Evolutionary conservation across 2,113 vertebrate species (phyloP).

Genomic region (Brachyhypopomus occidentalis): DNA sequence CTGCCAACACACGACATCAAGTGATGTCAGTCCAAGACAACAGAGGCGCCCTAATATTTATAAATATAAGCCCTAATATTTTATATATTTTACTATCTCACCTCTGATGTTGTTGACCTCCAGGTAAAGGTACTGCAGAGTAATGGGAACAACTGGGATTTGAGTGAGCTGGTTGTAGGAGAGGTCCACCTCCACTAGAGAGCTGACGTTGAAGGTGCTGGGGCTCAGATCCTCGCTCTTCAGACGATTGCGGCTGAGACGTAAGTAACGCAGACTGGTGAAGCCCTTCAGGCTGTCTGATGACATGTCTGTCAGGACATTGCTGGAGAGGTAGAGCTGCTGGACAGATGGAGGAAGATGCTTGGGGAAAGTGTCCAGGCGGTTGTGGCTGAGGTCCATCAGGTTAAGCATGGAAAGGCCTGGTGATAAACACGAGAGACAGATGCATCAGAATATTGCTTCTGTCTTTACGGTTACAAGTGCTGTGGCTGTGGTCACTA

Average conservation of each 20-base stretch:
- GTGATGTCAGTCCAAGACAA: neutral
- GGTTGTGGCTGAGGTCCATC: slow-evolving; percentile 73
- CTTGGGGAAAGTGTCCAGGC: slow-evolving; percentile 64
- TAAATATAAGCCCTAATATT: neutral
- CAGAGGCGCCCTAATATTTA: neutral
- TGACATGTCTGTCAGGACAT: slow-evolving; percentile 63
- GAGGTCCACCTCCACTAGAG: slow-evolving; percentile 76
- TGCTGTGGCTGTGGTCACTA: neutral
- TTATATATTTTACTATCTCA: slow-evolving; percentile 48
- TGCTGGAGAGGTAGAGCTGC: slow-evolving; percentile 77
- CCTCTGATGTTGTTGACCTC: slow-evolving; percentile 76
- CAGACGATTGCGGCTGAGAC: slow-evolving; percentile 69
- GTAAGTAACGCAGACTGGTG: slow-evolving; percentile 66
- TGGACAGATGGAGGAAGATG: slow-evolving; percentile 70
- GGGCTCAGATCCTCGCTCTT: slow-evolving; percentile 52
- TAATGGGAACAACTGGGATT: slow-evolving; percentile 69
- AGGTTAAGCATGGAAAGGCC: slow-evolving; percentile 58
- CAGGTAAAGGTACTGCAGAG: slow-evolving; percentile 75
- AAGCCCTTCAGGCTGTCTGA: slow-evolving; percentile 63
- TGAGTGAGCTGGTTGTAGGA: slow-evolving; percentile 74
- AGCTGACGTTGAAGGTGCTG: slow-evolving; percentile 68
- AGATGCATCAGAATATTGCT: neutral
- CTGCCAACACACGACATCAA: neutral
- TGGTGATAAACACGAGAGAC: slow-evolving; percentile 14
- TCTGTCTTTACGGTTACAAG: slow-evolving; percentile 11